Percentiles rank a stretch among this genome's conserved stretches.
phyloP scores from a whole-genome alignment of 2,888 invertebrate genomes.

The Stomorhina lunata region DNA sequence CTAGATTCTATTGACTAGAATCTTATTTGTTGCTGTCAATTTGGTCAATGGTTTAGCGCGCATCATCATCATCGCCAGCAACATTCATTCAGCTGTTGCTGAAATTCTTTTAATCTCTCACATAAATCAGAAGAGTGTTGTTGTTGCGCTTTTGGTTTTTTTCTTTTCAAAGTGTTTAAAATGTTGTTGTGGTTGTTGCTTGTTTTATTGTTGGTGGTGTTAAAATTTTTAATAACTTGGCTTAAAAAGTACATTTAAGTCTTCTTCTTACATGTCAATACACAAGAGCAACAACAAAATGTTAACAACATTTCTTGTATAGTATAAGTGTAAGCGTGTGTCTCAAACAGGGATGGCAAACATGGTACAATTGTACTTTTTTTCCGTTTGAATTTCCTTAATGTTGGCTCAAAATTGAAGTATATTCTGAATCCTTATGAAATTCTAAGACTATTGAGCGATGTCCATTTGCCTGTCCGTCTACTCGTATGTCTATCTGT shows the following conservation, averaged over 20 bases:
- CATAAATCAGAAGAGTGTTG: conserved; percentile 31
- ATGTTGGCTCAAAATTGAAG: too few species aligned
- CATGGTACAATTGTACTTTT: too few species aligned
- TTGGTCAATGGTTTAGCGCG: conserved; percentile 52
- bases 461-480: too few species aligned
- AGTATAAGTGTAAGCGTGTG: neutral
- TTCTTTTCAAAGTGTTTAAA: neutral
- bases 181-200: conserved; percentile 25
- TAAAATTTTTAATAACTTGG: conserved; percentile 47
- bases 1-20: neutral
- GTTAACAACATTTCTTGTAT: neutral
- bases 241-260: conserved; percentile 35
- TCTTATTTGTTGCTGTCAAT: conserved; percentile 14
- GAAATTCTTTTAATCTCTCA: conserved; percentile 20
- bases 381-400: too few species aligned
- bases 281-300: neutral
- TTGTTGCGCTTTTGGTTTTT: neutral
- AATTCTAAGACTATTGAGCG: too few species aligned
- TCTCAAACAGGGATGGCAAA: neutral
- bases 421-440: too few species aligned
- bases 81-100: conserved; percentile 20
- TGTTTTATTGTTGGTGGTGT: conserved; percentile 19
- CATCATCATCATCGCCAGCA: conserved; percentile 52
- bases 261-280: neutral
- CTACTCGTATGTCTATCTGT: too few species aligned